phyloP scores from a whole-genome alignment of 2,888 invertebrate species.

The Doris montereyensis region DNA sequence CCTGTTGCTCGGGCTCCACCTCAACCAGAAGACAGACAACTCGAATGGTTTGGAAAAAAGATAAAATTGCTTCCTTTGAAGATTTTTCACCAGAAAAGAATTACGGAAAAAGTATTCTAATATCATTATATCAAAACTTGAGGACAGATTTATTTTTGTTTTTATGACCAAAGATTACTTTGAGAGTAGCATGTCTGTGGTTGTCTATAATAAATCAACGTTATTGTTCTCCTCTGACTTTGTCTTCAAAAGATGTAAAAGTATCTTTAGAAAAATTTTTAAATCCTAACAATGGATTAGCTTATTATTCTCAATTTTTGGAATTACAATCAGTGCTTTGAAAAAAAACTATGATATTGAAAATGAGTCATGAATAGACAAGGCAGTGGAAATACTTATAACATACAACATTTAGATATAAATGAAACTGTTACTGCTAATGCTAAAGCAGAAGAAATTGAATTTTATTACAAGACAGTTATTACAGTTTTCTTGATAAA shows the following conservation, averaged over 20 bases:
- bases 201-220: neutral
- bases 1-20: neutral
- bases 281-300: slow-evolving; percentile 8
- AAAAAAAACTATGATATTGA: neutral
- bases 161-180: neutral
- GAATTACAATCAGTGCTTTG: neutral
- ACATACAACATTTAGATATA: no score
- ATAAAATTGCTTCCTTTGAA: neutral
- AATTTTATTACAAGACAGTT: neutral
- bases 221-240: neutral
- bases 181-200: neutral
- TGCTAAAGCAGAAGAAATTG: neutral
- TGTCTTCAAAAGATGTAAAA: neutral
- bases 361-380: neutral
- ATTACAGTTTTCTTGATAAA: neutral
- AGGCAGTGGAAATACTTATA: neutral
- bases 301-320: neutral
- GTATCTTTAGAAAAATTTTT: neutral
- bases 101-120: neutral
- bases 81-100: neutral
- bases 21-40: neutral
- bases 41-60: neutral
- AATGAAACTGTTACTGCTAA: neutral
- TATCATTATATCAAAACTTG: neutral
- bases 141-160: neutral